Evolutionary conservation across 2,888 invertebrate genomes (phyloP).

Genomic region (Notodonta ziczac): DNA sequence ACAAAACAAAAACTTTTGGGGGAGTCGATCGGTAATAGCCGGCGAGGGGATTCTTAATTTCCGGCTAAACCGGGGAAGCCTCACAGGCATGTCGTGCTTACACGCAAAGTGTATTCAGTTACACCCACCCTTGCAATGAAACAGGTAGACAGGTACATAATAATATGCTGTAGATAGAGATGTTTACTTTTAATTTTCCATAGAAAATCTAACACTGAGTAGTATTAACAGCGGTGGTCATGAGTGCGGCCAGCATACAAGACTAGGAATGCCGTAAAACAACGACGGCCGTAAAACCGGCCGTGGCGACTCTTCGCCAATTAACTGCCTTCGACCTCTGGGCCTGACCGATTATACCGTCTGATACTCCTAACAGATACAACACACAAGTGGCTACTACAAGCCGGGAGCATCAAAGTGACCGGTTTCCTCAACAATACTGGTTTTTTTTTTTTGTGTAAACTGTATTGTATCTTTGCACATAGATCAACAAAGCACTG

Average conservation of each 20-base stretch:
- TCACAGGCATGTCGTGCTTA: constrained; percentile 35
- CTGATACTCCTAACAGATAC: constrained; percentile 65
- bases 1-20: constrained; percentile 65
- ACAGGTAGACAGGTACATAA: neutral
- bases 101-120: constrained; percentile 44
- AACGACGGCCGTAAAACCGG: constrained; percentile 73
- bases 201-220: constrained; percentile 40
- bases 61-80: constrained; percentile 70
- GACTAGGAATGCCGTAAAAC: constrained; percentile 74
- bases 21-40: constrained; percentile 47
- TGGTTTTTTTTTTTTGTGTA: neutral
- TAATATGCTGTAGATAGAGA: neutral
- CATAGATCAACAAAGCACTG: constrained; percentile 31
- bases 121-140: constrained; percentile 22
- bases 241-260: constrained; percentile 46
- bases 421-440: constrained; percentile 30
- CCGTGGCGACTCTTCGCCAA: constrained; percentile 73
- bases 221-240: constrained; percentile 39
- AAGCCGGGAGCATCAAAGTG: constrained; percentile 33
- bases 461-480: neutral
- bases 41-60: constrained; percentile 70
- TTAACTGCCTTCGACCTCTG: constrained; percentile 79
- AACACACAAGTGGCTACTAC: constrained; percentile 24
- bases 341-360: constrained; percentile 53
- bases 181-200: neutral